Conservation (phyloP, 1,140 invertebrate species). For the Drosophila tsacasi region DNA sequence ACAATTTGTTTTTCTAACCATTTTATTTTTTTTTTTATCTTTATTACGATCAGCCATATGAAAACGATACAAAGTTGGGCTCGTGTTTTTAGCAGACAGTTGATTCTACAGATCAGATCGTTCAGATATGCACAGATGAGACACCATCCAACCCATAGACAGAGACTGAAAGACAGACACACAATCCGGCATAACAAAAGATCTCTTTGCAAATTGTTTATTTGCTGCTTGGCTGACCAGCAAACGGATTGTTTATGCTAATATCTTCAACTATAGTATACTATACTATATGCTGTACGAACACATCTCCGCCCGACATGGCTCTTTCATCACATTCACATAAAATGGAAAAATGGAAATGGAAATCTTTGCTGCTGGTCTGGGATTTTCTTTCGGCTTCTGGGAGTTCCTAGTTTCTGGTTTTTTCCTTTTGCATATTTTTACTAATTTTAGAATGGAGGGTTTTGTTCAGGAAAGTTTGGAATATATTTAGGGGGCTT, state of each 20-base stretch:
- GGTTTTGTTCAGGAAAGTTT: neutral
- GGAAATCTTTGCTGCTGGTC: conserved; percentile 16
- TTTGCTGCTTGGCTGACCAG: conserved; percentile 51
- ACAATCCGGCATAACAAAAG: conserved; percentile 45
- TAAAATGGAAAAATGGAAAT: conserved; percentile 19
- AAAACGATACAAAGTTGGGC: conserved; percentile 1
- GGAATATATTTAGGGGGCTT: conserved; percentile 1
- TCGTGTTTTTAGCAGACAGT: conserved; percentile 11
- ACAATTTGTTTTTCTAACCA: conserved; percentile 1
- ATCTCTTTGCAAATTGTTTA: conserved; percentile 59
- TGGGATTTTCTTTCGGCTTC: conserved; percentile 6
- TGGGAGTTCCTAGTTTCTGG: conserved; percentile 10
- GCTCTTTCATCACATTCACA: conserved; percentile 42
- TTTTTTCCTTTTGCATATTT: conserved; percentile 1
- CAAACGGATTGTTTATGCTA: conserved; percentile 58
- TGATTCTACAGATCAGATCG: conserved; percentile 18
- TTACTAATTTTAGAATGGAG: conserved; percentile 2
- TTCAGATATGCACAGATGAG: conserved; percentile 21
- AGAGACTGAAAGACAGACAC: neutral
- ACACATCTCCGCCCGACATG: neutral
- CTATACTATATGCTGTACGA: conserved; percentile 8
- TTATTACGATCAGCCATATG: no score
- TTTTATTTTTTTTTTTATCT: neutral
- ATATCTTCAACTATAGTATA: conserved; percentile 20
- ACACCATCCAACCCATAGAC: conserved; percentile 1